These are phyloP conservation scores for Lithophane socia DNA, from an alignment of 2,888 invertebrate species.

Conservation along the genomic window DNA sequence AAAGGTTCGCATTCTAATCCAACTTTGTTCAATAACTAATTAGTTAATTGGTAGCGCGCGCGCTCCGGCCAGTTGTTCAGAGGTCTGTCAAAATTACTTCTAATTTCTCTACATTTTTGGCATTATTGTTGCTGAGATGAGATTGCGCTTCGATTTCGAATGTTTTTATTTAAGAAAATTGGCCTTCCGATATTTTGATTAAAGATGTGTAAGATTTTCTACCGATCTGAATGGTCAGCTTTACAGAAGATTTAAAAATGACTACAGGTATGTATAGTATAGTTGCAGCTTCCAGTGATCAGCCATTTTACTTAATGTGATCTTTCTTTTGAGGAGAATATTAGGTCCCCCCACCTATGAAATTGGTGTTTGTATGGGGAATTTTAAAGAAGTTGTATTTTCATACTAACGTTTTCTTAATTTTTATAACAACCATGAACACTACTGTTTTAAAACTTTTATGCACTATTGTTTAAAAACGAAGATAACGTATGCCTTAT, in stretches of 20 bases:
- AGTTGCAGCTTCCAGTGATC: not conserved
- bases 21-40: too few species aligned
- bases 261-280: too few species aligned
- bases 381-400: too few species aligned
- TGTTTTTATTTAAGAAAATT: not conserved
- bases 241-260: not conserved
- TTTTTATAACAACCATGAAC: too few species aligned
- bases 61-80: too few species aligned
- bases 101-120: not conserved
- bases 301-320: not conserved
- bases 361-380: too few species aligned
- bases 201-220: not conserved
- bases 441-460: too few species aligned
- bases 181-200: not conserved
- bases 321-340: not conserved
- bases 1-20: not conserved
- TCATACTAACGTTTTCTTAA: too few species aligned
- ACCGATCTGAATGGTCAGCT: not conserved
- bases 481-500: too few species aligned
- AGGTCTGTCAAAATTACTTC: not conserved
- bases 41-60: too few species aligned
- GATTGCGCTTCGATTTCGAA: not conserved
- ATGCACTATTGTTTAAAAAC: too few species aligned
- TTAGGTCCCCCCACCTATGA: too few species aligned
- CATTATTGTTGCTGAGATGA: not conserved